These are phyloP conservation scores for Gasterosteus nipponicus DNA, from an alignment of 2,113 vertebrate species.

Conservation along the genomic window DNA sequence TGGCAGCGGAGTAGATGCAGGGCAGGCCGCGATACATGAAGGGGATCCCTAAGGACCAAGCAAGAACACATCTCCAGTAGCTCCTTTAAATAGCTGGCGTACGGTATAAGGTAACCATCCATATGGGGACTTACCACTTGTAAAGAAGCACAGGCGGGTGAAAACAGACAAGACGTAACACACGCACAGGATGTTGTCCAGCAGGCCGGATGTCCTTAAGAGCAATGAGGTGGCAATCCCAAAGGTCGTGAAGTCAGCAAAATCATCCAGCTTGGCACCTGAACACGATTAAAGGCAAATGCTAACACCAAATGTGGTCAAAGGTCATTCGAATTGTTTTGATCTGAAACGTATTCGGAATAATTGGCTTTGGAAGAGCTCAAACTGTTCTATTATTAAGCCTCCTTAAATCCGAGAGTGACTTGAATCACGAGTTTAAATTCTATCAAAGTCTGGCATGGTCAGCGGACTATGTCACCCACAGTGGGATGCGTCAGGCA, in stretches of 20 bases:
- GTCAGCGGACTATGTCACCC: conserved; percentile 1
- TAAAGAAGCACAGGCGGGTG: conserved; percentile 89
- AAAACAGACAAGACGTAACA: conserved; percentile 88
- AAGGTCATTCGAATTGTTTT: background rate
- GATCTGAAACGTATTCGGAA: background rate
- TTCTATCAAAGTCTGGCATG: background rate
- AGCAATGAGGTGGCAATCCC: conserved; percentile 90
- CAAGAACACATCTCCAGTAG: background rate
- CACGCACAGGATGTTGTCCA: conserved; percentile 86
- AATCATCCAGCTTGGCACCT: conserved; percentile 93
- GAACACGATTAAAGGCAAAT: conserved; percentile 2
- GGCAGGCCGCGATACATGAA: conserved; percentile 91
- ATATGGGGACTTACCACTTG: conserved; percentile 79
- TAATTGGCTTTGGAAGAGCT: background rate
- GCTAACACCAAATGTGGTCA: background rate
- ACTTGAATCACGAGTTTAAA: background rate
- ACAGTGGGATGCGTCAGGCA: background rate
- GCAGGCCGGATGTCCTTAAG: conserved; percentile 79
- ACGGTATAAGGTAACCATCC: too few relatives aligned
- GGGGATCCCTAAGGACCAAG: conserved; percentile 79
- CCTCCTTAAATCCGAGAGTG: background rate
- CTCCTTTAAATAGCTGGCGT: background rate
- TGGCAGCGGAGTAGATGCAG: conserved; percentile 89
- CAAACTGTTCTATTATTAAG: background rate
- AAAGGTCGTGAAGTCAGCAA: conserved; percentile 92